phyloP scores from a whole-genome alignment of 2,888 invertebrate genomes.

The Orthonychiurus folsomi region DNA sequence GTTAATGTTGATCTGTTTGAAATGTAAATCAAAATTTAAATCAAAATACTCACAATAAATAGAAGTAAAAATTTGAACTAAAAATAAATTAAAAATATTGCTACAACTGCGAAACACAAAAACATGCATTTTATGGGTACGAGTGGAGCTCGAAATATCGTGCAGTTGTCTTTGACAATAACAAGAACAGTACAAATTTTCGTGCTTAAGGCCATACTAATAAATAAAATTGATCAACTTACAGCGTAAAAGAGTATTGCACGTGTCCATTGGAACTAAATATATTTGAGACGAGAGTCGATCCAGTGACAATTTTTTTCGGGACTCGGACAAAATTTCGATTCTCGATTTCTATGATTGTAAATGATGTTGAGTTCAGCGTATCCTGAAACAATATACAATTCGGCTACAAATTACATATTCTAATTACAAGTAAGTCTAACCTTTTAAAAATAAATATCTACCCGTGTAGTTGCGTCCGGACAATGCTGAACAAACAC shows the following conservation, averaged over 20 bases:
- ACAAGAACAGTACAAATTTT: no score
- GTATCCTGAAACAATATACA: conserved; percentile 27
- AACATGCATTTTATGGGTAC: no score
- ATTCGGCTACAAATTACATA: no score
- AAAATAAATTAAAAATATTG: no score
- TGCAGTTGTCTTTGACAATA: no score
- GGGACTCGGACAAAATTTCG: conserved; percentile 24
- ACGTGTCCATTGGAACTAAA: conserved; percentile 37
- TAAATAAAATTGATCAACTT: conserved; percentile 10
- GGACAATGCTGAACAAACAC: conserved; percentile 28
- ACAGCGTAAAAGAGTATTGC: conserved; percentile 28
- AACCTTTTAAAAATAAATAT: background rate
- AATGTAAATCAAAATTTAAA: background rate
- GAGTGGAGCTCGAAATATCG: no score
- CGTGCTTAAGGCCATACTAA: no score
- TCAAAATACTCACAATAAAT: no score
- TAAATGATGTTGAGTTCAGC: conserved; percentile 32
- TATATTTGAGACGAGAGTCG: conserved; percentile 28
- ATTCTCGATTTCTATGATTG: conserved; percentile 28
- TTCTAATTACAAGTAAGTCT: no score
- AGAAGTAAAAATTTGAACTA: no score
- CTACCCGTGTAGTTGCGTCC: conserved; percentile 34
- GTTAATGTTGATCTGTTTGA: conserved; percentile 18
- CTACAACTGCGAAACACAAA: no score
- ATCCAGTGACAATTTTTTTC: conserved; percentile 29